Conservation (phyloP, 2,113 vertebrate species). For the Paracanthobrama guichenoti region DNA sequence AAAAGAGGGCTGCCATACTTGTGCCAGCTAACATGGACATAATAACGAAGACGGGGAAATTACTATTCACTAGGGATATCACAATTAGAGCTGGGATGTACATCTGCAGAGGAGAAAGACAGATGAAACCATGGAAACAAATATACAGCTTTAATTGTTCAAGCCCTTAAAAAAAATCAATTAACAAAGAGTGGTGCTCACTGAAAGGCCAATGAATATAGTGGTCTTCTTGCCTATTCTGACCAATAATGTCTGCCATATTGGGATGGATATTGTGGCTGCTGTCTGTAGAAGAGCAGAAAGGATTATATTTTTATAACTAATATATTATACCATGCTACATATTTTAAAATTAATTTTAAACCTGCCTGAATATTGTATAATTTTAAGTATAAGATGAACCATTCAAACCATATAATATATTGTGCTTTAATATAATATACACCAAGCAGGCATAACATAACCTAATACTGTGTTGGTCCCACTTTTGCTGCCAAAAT, state of each 20-base stretch:
- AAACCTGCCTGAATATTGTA: neutral
- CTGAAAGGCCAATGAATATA: slow-evolving; percentile 63
- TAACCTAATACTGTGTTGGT: too few relatives aligned
- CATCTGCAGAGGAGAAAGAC: slow-evolving; percentile 54
- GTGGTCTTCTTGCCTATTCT: slow-evolving; percentile 72
- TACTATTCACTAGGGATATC: slow-evolving; percentile 53
- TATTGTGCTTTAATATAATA: neutral
- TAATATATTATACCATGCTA: neutral
- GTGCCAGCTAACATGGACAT: slow-evolving; percentile 60
- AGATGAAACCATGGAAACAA: neutral
- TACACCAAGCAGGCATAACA: neutral
- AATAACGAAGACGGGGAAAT: slow-evolving; percentile 59
- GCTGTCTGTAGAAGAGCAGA: slow-evolving; percentile 54
- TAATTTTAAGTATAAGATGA: neutral
- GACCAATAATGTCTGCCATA: slow-evolving; percentile 69
- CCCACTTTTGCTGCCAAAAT: too few relatives aligned
- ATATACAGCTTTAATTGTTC: neutral
- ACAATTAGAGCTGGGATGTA: slow-evolving; percentile 65
- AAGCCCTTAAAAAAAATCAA: neutral
- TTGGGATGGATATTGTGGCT: slow-evolving; percentile 65
- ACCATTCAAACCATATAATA: too few relatives aligned
- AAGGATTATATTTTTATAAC: neutral
- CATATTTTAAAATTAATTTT: neutral
- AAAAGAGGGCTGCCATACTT: slow-evolving; percentile 64
- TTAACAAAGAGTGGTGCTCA: slow-evolving; percentile 50